Evolutionary conservation across 1,140 invertebrate genomes (phyloP), one percentile per base, ranked within the genome.

Genomic region (Chelonus insularis): DNA sequence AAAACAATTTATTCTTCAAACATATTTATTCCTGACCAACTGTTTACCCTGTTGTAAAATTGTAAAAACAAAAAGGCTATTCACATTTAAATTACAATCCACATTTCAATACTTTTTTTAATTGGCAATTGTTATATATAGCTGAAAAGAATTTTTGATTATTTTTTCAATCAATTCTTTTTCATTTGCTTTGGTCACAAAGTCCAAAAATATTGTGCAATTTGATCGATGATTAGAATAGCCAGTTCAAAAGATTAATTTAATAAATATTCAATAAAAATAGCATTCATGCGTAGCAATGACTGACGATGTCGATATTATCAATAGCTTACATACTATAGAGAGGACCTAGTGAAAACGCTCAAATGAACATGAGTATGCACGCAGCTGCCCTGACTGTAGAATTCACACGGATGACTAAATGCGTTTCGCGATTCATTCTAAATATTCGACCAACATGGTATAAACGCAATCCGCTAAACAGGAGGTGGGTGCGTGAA

Each of bases 361-460:
- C 23, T 51, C 45, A 48, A 29, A 29, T 21, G 45, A 48, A 21
- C 45, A 12, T n/a, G 45, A 25, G 23, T 48, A 18, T 29, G 23
- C 21, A 23, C 45, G 21, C 45, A 48, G 11, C 45, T 48, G 20
- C 23, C 21, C 23, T 29, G 5, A 48, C 45, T 55, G 16, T 52
- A 25, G 16, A 16, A 39, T 55, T 37, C 52, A 37, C 32, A 55
- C 20, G 20, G 29, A 55, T 55, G 52, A 55, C 32, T 55, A 52
- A 52, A 55, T 55, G 21, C 52, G 36, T 21, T 39, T 29, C 18
- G 32, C 25, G 21, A 55, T 55, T 55, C 36, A 14, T 55, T 16
- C 18, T n/a, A 25, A 55, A 37, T 55, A 55, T 55, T 55, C 52
- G 8, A 20, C 52, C 52, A 55, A 55, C 52, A 39, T 39, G 47